These are phyloP conservation scores for Notothenia rossii DNA, from an alignment of 2,113 vertebrate genomes.

Conservation along the genomic window DNA sequence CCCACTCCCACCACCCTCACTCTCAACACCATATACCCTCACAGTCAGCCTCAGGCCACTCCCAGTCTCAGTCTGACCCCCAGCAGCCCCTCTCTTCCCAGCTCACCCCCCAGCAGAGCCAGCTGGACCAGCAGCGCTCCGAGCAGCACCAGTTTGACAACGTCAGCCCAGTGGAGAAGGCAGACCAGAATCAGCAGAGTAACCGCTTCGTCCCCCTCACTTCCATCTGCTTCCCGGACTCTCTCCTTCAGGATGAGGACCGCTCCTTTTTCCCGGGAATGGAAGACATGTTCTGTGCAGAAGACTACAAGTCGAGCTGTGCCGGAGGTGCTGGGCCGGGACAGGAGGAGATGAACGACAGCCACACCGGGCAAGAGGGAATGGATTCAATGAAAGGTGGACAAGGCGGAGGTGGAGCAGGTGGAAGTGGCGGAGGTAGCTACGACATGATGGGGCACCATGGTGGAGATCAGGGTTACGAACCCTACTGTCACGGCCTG, in stretches of 20 bases:
- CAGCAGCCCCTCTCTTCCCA: constrained; percentile 80
- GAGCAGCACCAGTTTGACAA: constrained; percentile 89
- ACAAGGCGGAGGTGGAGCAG: constrained; percentile 69
- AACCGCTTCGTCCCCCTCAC: constrained; percentile 92
- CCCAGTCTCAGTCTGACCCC: constrained; percentile 75
- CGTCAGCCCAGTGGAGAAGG: constrained; percentile 87
- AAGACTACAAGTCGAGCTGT: constrained; percentile 90
- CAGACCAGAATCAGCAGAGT: constrained; percentile 80
- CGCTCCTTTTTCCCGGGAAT: constrained; percentile 95
- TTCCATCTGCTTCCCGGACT: constrained; percentile 96
- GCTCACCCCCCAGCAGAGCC: constrained; percentile 84
- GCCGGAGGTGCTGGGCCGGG: constrained; percentile 83
- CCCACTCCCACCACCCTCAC: constrained; percentile 79
- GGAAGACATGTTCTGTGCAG: constrained; percentile 96
- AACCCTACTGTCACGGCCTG: constrained; percentile 83
- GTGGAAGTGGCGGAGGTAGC: constrained; percentile 70
- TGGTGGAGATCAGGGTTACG: constrained; percentile 85
- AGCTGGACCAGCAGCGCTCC: constrained; percentile 86
- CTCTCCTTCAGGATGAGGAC: constrained; percentile 92
- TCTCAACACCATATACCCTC: constrained; percentile 80
- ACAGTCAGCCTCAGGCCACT: constrained; percentile 68
- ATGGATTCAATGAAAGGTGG: constrained; percentile 78
- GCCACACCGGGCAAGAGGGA: constrained; percentile 74
- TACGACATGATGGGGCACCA: constrained; percentile 89
- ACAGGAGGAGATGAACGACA: constrained; percentile 81